Conservation (phyloP, 2,888 invertebrate genomes). For the Ichneumoninae sp. region DNA sequence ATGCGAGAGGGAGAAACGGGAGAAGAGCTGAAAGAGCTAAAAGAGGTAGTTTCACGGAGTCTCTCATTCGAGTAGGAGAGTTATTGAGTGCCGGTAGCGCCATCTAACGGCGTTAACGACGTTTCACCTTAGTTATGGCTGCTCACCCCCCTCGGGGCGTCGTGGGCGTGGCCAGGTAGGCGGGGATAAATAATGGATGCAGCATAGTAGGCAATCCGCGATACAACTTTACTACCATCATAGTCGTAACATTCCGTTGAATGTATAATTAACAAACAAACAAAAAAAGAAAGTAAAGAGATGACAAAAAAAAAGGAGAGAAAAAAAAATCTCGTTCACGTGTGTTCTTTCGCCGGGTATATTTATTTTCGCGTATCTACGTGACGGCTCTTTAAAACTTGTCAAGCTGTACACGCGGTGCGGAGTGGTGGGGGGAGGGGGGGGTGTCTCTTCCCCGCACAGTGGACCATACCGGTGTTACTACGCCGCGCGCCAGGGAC, state of each 20-base stretch:
- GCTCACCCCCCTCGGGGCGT: conserved; percentile 77
- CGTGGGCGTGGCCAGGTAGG: conserved; percentile 82
- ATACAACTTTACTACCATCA: conserved; percentile 61
- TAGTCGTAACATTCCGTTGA: conserved; percentile 49
- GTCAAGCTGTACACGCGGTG: conserved; percentile 10
- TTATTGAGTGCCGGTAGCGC: conserved; percentile 77
- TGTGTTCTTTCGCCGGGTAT: conserved; percentile 44
- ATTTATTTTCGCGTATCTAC: conserved; percentile 26
- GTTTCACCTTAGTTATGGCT: conserved; percentile 83
- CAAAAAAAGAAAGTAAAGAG: neutral
- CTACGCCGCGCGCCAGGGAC: conserved; percentile 71
- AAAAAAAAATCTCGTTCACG: conserved; percentile 47
- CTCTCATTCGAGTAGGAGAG: conserved; percentile 57
- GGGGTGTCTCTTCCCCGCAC: neutral
- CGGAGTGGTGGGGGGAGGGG: neutral
- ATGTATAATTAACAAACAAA: conserved; percentile 56
- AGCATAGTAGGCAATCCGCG: conserved; percentile 61
- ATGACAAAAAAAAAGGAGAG: neutral
- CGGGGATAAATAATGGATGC: conserved; percentile 71
- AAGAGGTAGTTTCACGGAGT: conserved; percentile 56
- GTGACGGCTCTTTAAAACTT: conserved; percentile 58
- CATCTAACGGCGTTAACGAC: conserved; percentile 82
- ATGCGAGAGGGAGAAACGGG: conserved; percentile 7
- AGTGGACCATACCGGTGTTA: conserved; percentile 68
- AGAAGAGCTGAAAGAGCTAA: conserved; percentile 4